phyloP scores from a whole-genome alignment of 2,113 vertebrate species.

The Tauraco erythrolophus region DNA sequence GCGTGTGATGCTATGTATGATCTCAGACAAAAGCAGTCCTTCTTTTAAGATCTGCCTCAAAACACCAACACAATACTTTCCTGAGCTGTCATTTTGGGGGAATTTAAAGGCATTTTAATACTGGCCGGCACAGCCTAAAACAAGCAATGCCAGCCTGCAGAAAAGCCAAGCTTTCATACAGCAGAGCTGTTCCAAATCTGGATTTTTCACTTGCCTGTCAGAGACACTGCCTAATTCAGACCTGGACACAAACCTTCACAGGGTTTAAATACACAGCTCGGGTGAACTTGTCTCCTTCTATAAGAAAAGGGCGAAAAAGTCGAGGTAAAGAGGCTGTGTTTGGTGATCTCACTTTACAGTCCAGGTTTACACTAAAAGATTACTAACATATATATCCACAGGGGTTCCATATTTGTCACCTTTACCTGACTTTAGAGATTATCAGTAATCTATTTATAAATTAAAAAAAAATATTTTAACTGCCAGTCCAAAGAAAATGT shows the following conservation, averaged over 20 bases:
- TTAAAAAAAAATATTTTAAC: not conserved
- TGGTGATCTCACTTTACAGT: not conserved
- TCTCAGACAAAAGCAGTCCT: not conserved
- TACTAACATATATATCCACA: not conserved
- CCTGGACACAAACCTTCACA: not conserved
- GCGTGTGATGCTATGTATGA: not conserved
- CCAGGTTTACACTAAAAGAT: not conserved
- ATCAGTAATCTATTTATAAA: slow-evolving; percentile 14
- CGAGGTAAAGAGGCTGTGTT: not conserved
- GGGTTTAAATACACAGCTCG: not conserved
- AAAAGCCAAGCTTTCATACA: not conserved
- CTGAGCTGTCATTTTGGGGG: not conserved
- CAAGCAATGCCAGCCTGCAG: not conserved
- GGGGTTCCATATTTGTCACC: not conserved
- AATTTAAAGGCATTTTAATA: slow-evolving; percentile 20
- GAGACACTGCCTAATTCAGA: not conserved
- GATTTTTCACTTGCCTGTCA: not conserved
- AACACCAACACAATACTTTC: not conserved
- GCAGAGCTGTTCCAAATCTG: slow-evolving; percentile 5
- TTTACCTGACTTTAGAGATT: not conserved
- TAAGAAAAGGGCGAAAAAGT: not conserved
- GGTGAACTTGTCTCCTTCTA: not conserved
- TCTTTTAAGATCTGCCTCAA: slow-evolving; percentile 3
- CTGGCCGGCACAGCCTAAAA: not conserved
- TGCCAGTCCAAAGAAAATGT: slow-evolving; percentile 41